Percentiles rank a stretch among this genome's conserved stretches.
These are phyloP conservation scores for Sterna hirundo DNA, from an alignment of 2,113 vertebrate species.

Conservation along the genomic window DNA sequence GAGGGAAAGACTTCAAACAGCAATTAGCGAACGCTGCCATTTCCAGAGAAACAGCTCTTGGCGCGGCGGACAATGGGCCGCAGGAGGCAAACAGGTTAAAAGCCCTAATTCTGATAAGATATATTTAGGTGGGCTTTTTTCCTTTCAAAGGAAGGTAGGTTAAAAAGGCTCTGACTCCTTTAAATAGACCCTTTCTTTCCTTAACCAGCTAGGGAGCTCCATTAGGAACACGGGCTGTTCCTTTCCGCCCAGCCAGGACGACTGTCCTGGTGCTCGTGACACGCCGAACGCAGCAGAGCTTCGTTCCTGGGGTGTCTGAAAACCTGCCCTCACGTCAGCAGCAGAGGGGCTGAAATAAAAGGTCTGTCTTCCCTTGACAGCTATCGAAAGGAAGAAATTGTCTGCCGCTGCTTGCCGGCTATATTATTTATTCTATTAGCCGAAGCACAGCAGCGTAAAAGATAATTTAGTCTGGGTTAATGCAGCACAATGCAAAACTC, in stretches of 20 bases:
- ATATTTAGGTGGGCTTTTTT: constrained; percentile 6
- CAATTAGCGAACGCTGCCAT: neutral
- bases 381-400: neutral
- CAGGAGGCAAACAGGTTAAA: constrained; percentile 12
- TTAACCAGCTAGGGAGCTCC: neutral
- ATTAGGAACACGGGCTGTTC: neutral
- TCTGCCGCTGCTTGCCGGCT: neutral
- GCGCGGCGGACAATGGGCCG: neutral
- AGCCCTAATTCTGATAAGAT: constrained; percentile 16
- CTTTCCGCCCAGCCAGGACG: neutral
- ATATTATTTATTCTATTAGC: neutral
- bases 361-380: neutral
- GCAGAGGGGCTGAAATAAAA: neutral
- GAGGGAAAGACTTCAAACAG: constrained; percentile 16
- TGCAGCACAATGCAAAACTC: neutral
- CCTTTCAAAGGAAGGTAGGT: neutral
- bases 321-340: neutral
- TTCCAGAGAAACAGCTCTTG: neutral
- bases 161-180: constrained; percentile 11
- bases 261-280: neutral
- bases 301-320: neutral
- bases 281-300: accelerated
- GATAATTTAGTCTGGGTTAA: neutral
- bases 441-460: neutral
- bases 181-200: neutral